These are phyloP conservation scores for Drosophila pachea DNA, from an alignment of 1,140 invertebrate genomes.

Conservation along the genomic window DNA sequence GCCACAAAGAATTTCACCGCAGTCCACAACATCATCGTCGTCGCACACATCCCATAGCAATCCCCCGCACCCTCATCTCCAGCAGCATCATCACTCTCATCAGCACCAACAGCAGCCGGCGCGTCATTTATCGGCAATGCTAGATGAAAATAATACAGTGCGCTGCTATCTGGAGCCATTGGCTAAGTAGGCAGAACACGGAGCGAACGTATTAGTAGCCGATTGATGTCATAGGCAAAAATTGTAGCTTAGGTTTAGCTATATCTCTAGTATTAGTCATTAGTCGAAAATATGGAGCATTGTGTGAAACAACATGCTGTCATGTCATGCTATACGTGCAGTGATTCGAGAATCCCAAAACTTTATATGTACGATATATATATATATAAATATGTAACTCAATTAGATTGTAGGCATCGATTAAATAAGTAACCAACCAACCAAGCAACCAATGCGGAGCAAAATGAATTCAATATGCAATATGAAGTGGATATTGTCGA, in stretches of 20 bases:
- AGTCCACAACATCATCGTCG: slow-evolving; percentile 76
- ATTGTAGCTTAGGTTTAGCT: slow-evolving; percentile 74
- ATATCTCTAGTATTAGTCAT: slow-evolving; percentile 72
- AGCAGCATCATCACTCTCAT: slow-evolving; percentile 37
- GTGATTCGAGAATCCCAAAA: slow-evolving; percentile 74
- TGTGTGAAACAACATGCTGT: slow-evolving; percentile 73
- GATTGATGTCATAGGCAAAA: slow-evolving; percentile 68
- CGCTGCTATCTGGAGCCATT: slow-evolving; percentile 87
- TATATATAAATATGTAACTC: slow-evolving; percentile 54
- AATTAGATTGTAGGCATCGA: slow-evolving; percentile 59
- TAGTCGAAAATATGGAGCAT: slow-evolving; percentile 76
- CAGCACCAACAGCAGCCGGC: slow-evolving; percentile 74
- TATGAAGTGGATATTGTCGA: slow-evolving; percentile 37
- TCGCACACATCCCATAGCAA: slow-evolving; percentile 74
- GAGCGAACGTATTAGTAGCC: slow-evolving; percentile 14
- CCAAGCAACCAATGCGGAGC: slow-evolving; percentile 45
- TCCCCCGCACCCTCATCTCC: slow-evolving; percentile 43
- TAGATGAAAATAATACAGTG: slow-evolving; percentile 87
- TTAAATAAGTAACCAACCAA: slow-evolving; percentile 14
- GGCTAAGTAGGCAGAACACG: slow-evolving; percentile 53
- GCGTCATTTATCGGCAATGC: slow-evolving; percentile 85
- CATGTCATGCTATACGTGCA: slow-evolving; percentile 73
- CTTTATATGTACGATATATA: slow-evolving; percentile 47
- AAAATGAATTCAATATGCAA: slow-evolving; percentile 48
- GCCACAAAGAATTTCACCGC: slow-evolving; percentile 75